Conservation (phyloP, 2,113 vertebrate genomes). For the Camelus dromedarius region DNA sequence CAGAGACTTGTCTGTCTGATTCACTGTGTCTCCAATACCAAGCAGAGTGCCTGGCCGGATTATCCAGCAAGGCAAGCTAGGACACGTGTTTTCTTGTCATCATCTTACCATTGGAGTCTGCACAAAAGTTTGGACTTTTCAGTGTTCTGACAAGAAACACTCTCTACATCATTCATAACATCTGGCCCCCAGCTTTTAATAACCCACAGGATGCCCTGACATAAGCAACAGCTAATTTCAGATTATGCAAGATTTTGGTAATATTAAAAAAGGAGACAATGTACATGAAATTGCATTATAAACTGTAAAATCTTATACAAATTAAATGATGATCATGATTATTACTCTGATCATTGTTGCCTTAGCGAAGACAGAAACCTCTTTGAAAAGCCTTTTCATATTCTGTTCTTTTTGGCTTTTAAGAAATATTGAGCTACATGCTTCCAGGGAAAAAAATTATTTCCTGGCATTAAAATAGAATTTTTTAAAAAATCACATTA, state of each 20-base stretch:
- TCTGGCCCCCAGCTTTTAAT: conserved; percentile 67
- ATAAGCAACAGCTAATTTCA: conserved; percentile 60
- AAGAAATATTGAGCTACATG: neutral
- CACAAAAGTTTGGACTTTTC: neutral
- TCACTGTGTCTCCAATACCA: neutral
- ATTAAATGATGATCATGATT: conserved; percentile 30
- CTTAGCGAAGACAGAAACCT: conserved; percentile 26
- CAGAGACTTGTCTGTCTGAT: neutral
- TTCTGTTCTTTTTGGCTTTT: conserved; percentile 62
- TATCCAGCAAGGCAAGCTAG: neutral
- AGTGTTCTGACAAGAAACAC: conserved; percentile 42
- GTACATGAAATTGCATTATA: conserved; percentile 50
- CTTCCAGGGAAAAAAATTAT: conserved; percentile 34
- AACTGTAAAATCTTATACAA: conserved; percentile 32
- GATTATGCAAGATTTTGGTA: neutral
- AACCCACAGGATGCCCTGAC: neutral
- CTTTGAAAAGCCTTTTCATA: conserved; percentile 29
- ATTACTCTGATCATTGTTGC: neutral
- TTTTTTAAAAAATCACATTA: conserved; percentile 28
- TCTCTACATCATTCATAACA: conserved; percentile 49
- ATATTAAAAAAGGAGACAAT: conserved; percentile 52
- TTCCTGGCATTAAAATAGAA: conserved; percentile 46
- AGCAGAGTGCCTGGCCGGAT: neutral
- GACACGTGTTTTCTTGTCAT: neutral
- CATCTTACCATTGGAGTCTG: neutral